Conservation (phyloP, 2,888 invertebrate species). For the Unio pictorum region DNA sequence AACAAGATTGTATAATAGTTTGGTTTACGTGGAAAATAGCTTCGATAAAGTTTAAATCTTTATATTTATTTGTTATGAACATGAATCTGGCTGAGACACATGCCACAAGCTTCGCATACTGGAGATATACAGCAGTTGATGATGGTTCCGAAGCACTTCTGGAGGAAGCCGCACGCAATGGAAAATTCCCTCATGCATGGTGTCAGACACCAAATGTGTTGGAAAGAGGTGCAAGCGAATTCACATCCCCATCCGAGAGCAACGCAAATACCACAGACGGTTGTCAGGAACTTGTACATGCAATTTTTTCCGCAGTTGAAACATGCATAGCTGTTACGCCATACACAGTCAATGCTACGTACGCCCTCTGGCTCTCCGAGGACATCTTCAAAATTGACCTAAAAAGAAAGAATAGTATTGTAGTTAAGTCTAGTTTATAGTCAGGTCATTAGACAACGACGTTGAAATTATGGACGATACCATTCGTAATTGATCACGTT, state of each 20-base stretch:
- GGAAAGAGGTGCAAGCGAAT: slow-evolving; percentile 74
- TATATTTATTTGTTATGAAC: too few relatives aligned
- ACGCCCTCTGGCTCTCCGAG: slow-evolving; percentile 59
- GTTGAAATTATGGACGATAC: too few relatives aligned
- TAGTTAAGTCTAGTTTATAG: too few relatives aligned
- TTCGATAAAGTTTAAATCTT: too few relatives aligned
- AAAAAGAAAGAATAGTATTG: background rate
- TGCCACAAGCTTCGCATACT: slow-evolving; percentile 76
- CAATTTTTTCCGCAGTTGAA: slow-evolving; percentile 79
- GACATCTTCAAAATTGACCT: slow-evolving; percentile 57
- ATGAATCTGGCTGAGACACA: slow-evolving; percentile 51
- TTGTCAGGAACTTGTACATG: slow-evolving; percentile 80
- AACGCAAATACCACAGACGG: slow-evolving; percentile 79
- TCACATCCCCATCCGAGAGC: slow-evolving; percentile 75
- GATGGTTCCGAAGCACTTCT: slow-evolving; percentile 70
- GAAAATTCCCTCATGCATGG: slow-evolving; percentile 80
- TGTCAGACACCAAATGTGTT: slow-evolving; percentile 83
- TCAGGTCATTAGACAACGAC: too few relatives aligned
- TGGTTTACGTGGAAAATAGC: too few relatives aligned
- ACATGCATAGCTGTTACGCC: slow-evolving; percentile 78
- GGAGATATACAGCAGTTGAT: slow-evolving; percentile 76
- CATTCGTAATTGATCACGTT: too few relatives aligned
- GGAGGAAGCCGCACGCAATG: slow-evolving; percentile 73
- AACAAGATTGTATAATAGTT: too few relatives aligned
- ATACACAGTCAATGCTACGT: slow-evolving; percentile 78